These are phyloP conservation scores for Procambarus clarkii DNA, from an alignment of 1,140 invertebrate species.

Conservation along the genomic window DNA sequence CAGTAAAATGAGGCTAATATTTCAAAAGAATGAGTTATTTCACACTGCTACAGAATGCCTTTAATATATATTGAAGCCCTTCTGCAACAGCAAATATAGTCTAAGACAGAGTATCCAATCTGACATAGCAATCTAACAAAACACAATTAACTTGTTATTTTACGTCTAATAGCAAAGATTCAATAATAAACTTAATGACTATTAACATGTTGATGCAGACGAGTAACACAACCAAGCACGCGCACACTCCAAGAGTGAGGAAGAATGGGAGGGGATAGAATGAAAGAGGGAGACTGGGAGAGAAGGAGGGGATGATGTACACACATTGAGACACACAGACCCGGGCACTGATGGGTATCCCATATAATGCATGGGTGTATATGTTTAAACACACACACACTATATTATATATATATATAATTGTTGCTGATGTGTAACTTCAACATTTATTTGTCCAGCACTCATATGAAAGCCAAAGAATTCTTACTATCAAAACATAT, in stretches of 20 bases:
- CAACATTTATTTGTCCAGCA: neutral
- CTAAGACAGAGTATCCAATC: neutral
- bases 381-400: too few species aligned
- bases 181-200: neutral
- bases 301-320: too few species aligned
- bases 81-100: neutral
- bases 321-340: too few species aligned
- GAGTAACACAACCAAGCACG: neutral
- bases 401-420: neutral
- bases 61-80: neutral
- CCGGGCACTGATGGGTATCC: too few species aligned
- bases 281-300: too few species aligned
- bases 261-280: too few species aligned
- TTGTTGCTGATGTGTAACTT: neutral
- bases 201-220: neutral
- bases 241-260: too few species aligned
- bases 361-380: too few species aligned
- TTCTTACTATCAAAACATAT: neutral
- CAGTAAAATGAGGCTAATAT: neutral
- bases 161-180: neutral
- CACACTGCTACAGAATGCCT: neutral
- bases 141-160: neutral
- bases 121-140: neutral
- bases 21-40: neutral
- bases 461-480: neutral